Evolutionary conservation across 2,113 vertebrate genomes (phyloP).

Genomic region (Beaufortia kweichowensis): DNA sequence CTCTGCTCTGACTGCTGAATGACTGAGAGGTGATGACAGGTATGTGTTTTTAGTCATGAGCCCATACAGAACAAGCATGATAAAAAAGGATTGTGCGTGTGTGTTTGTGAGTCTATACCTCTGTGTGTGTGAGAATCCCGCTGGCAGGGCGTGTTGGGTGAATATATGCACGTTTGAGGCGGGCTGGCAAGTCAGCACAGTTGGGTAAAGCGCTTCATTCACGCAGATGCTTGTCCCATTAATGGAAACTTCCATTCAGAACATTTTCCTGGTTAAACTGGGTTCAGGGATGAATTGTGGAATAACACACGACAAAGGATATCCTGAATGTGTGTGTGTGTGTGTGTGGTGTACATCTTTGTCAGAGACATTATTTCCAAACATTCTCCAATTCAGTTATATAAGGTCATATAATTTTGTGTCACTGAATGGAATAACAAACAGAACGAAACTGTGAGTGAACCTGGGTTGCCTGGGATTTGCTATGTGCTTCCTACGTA

Average conservation of each 20-base stretch:
- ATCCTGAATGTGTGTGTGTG: background rate
- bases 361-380: no score
- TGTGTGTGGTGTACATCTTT: background rate
- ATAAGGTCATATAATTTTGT: background rate
- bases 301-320: background rate
- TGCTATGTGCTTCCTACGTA: background rate
- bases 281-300: conserved; percentile 2
- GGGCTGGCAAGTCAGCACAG: conserved; percentile 9
- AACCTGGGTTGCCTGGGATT: no score
- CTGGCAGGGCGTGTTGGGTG: conserved; percentile 26
- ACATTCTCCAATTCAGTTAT: no score
- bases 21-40: conserved; percentile 61
- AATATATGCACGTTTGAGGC: background rate
- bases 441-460: no score
- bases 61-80: conserved; percentile 47
- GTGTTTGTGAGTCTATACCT: conserved; percentile 10
- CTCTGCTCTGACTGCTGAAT: conserved; percentile 55
- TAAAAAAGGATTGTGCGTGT: conserved; percentile 26
- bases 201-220: conserved; percentile 32
- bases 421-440: background rate
- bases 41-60: conserved; percentile 54
- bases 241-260: conserved; percentile 40
- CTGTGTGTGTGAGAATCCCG: background rate
- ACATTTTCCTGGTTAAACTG: background rate
- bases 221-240: conserved; percentile 14